Conservation (phyloP, 2,888 invertebrate species). For the Octonoba sinensis region DNA sequence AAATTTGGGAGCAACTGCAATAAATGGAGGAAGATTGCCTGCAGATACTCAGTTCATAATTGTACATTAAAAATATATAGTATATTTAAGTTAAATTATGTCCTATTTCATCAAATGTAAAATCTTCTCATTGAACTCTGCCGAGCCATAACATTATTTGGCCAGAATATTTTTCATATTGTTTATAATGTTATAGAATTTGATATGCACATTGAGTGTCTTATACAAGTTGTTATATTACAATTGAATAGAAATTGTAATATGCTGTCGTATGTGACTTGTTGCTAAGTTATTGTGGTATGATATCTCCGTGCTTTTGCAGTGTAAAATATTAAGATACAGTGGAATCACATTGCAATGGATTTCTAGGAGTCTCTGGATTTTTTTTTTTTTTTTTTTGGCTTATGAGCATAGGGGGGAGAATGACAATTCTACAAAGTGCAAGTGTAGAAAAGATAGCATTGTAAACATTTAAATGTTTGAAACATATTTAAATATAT, state of each 20-base stretch:
- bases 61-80: constrained; percentile 44
- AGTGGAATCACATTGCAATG: no score
- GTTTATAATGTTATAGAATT: constrained; percentile 55
- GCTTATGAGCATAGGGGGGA: no score
- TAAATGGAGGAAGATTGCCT: constrained; percentile 18
- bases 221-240: constrained; percentile 53
- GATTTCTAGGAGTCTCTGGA: no score
- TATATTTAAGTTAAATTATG: constrained; percentile 52
- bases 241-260: neutral
- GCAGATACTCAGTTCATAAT: constrained; percentile 20
- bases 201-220: constrained; percentile 61
- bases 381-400: no score
- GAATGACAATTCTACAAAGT: no score
- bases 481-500: no score
- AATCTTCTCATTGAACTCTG: constrained; percentile 28
- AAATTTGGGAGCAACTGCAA: neutral
- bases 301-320: no score
- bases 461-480: no score
- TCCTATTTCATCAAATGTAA: constrained; percentile 52
- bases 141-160: constrained; percentile 63
- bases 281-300: no score
- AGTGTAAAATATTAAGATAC: no score
- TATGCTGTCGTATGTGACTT: no score
- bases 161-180: constrained; percentile 60
- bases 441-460: no score